Evolutionary conservation across 2,888 invertebrate species (phyloP).

Genomic region (Lasioglossum villosulum): DNA sequence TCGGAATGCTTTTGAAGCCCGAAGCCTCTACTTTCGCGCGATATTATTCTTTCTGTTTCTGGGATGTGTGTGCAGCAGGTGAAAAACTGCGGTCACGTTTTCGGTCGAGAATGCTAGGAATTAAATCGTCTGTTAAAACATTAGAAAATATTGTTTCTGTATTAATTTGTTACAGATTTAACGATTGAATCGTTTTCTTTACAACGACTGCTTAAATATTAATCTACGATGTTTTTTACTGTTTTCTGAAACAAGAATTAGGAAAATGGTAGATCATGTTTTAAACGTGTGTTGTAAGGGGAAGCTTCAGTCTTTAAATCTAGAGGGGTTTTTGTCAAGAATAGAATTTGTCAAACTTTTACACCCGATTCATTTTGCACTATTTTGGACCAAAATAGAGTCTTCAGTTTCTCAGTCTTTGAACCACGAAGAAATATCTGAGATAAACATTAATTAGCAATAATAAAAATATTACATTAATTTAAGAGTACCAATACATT

Average conservation of each 20-base stretch:
- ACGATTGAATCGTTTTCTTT: not conserved
- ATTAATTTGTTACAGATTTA: not conserved
- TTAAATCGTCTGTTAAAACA: not conserved
- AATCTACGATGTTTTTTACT: not conserved
- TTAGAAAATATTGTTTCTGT: not conserved
- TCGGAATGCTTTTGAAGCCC: not conserved
- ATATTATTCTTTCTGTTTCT: not conserved
- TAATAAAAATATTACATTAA: not conserved
- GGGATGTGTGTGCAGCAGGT: not conserved
- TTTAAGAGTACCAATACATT: not conserved
- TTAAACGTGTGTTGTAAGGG: no score
- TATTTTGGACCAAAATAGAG: not conserved
- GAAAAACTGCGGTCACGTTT: not conserved
- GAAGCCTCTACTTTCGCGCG: no score
- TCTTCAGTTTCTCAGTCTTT: not conserved
- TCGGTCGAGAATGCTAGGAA: no score
- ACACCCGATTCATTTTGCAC: not conserved
- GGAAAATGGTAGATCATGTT: not conserved
- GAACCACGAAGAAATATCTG: not conserved
- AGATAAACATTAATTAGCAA: not conserved
- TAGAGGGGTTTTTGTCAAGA: not conserved
- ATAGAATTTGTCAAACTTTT: not conserved
- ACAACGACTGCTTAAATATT: no score
- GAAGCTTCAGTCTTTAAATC: no score
- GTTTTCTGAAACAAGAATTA: not conserved